phyloP scores from a whole-genome alignment of 2,797 vertebrate species.

The Phyllotis vaccarum region DNA sequence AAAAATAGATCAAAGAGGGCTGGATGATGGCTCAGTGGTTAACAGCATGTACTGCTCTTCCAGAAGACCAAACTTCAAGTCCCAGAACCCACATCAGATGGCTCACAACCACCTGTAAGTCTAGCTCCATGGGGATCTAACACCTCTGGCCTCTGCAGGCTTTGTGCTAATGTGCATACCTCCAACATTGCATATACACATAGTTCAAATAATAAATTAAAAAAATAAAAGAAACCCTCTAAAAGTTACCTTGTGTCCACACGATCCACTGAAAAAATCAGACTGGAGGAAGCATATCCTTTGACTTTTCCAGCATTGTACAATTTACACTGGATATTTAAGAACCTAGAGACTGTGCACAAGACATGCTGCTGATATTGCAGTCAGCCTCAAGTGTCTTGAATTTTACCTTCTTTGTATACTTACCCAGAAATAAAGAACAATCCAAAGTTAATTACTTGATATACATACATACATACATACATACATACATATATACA shows the following conservation, averaged over 20 bases:
- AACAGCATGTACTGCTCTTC: not conserved
- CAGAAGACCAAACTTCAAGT: not conserved
- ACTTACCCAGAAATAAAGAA: slow-evolving; percentile 9
- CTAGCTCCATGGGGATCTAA: not conserved
- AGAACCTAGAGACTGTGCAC: not conserved
- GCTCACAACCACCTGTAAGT: not conserved
- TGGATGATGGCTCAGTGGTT: not conserved
- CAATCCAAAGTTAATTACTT: slow-evolving; percentile 11
- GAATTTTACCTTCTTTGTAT: slow-evolving; percentile 1
- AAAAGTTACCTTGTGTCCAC: not conserved
- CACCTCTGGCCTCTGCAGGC: not conserved
- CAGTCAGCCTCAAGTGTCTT: not conserved
- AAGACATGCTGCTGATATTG: not conserved
- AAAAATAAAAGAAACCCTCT: slow-evolving; percentile 3
- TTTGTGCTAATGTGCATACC: not conserved
- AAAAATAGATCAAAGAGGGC: not conserved
- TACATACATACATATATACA: no score
- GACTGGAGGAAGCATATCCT: not conserved
- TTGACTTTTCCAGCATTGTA: not conserved
- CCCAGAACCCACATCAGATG: not conserved
- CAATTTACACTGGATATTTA: not conserved
- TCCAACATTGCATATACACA: not conserved
- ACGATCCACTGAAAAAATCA: slow-evolving; percentile 53
- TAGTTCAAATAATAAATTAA: not conserved
- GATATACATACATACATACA: no score